phyloP scores from a whole-genome alignment of 1,140 invertebrate species.

The Rhagoletis pomonella region DNA sequence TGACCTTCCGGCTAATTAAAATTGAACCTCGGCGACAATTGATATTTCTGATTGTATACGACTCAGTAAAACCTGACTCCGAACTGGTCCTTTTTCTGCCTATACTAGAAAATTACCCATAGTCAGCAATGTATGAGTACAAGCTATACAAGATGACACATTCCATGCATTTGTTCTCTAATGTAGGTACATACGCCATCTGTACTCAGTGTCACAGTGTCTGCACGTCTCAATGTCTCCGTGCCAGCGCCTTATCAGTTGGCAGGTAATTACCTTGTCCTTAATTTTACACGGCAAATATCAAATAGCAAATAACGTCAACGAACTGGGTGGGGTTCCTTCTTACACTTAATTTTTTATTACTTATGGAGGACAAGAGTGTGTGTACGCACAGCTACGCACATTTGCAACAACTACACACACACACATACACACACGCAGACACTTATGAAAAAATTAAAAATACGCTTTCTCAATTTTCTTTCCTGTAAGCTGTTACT shows the following conservation, averaged over 20 bases:
- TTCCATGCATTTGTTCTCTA: too few relatives aligned
- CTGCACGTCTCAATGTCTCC: neutral
- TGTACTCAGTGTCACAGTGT: too few relatives aligned
- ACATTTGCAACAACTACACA: neutral
- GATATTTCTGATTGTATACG: too few relatives aligned
- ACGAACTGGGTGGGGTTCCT: neutral
- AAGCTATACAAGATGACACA: too few relatives aligned
- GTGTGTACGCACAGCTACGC: neutral
- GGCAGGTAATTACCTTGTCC: slow-evolving; percentile 54
- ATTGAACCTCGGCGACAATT: too few relatives aligned
- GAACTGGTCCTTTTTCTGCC: too few relatives aligned
- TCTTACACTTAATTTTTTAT: slow-evolving; percentile 9
- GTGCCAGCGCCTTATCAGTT: slow-evolving; percentile 27
- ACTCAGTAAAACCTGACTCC: too few relatives aligned
- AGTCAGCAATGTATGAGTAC: too few relatives aligned
- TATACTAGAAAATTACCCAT: too few relatives aligned
- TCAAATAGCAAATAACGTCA: slow-evolving; percentile 13
- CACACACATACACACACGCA: neutral
- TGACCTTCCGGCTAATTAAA: too few relatives aligned
- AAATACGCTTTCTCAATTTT: neutral
- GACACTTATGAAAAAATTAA: neutral
- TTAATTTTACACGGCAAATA: slow-evolving; percentile 53
- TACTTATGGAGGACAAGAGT: neutral
- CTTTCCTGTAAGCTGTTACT: neutral
- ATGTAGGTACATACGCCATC: too few relatives aligned